Percentiles rank a stretch among this genome's conserved stretches.
Evolutionary conservation across 2,888 invertebrate species (phyloP).

Genomic region (Troides helena): DNA sequence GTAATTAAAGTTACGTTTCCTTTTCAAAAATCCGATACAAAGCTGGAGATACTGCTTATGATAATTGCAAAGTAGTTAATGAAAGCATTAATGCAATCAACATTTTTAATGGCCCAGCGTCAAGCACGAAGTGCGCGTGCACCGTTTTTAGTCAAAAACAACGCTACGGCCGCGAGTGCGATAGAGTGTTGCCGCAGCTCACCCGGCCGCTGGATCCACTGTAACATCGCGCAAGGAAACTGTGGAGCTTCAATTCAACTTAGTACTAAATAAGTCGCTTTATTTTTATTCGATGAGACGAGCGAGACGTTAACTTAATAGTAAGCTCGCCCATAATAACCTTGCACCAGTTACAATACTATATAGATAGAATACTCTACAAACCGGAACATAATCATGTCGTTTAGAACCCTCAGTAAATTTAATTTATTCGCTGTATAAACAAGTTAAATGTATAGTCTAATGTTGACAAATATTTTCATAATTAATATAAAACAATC

Average conservation of each 20-base stretch:
- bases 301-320: too few species aligned
- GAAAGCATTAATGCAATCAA: conserved; percentile 16
- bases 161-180: conserved; percentile 68
- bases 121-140: conserved; percentile 70
- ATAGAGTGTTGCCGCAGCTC: conserved; percentile 67
- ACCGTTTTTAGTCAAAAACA: conserved; percentile 77
- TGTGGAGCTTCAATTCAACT: conserved; percentile 44
- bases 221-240: conserved; percentile 40
- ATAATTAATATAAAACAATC: too few species aligned
- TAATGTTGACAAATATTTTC: too few species aligned
- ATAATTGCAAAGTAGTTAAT: conserved; percentile 5
- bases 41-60: conserved; percentile 2
- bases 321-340: too few species aligned
- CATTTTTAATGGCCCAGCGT: conserved; percentile 48
- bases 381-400: too few species aligned
- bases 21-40: conserved; percentile 1
- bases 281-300: too few species aligned
- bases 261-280: too few species aligned
- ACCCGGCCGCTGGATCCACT: conserved; percentile 54
- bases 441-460: too few species aligned
- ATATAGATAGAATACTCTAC: too few species aligned
- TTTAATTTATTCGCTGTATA: too few species aligned
- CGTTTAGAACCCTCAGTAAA: too few species aligned
- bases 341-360: too few species aligned
- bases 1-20: background rate